Evolutionary conservation across 2,888 invertebrate genomes (phyloP).

Genomic region (Micropterix aruncella): DNA sequence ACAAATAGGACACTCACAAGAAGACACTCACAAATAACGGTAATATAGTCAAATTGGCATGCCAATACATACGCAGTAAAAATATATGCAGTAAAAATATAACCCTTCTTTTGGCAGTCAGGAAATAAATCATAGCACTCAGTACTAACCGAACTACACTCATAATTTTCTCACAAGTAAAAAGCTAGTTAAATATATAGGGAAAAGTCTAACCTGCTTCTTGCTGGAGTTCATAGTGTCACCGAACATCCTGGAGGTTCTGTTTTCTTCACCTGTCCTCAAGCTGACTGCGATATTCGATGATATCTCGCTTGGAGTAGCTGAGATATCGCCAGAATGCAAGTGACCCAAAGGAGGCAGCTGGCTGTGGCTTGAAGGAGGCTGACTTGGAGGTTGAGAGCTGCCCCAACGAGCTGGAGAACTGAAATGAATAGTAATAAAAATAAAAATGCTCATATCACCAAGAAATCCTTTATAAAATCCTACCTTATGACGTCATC

Average conservation of each 20-base stretch:
- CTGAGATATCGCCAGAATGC: slow-evolving; percentile 18
- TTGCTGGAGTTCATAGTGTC: slow-evolving; percentile 37
- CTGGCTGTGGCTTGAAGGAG: slow-evolving; percentile 27
- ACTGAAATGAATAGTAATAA: no score
- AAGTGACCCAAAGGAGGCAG: slow-evolving; percentile 31
- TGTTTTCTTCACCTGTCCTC: slow-evolving; percentile 31
- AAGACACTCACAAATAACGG: no score
- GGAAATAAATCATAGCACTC: no score
- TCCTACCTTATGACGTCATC: slow-evolving; percentile 51
- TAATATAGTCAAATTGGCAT: no score
- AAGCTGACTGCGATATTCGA: slow-evolving; percentile 23
- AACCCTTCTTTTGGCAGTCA: no score
- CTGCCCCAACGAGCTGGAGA: slow-evolving; percentile 35
- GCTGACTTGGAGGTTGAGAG: slow-evolving; percentile 24
- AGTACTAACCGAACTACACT: no score
- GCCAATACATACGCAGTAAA: no score
- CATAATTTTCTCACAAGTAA: no score
- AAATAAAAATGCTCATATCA: no score
- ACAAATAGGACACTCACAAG: no score
- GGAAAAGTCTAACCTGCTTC: background rate
- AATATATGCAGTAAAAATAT: no score
- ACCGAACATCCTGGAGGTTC: slow-evolving; percentile 58
- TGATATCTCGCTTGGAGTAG: slow-evolving; percentile 13
- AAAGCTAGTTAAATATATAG: no score
- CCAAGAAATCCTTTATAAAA: background rate